These are phyloP conservation scores for Callocephalon fimbriatum DNA, from an alignment of 2,113 vertebrate species.

Conservation along the genomic window DNA sequence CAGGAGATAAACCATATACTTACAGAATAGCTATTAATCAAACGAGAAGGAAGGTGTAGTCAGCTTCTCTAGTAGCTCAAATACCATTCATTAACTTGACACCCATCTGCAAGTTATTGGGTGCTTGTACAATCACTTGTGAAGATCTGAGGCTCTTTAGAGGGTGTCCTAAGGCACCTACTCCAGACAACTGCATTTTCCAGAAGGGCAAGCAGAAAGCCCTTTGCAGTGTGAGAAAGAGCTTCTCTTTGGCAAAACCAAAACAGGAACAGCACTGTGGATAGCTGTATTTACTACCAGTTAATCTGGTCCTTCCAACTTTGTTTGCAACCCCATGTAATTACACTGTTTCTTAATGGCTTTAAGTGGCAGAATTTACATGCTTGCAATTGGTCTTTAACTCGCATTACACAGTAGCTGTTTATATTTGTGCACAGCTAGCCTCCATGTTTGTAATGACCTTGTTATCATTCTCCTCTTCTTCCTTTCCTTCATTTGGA, in stretches of 20 bases:
- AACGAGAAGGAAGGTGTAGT: background rate
- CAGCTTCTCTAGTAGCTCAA: background rate
- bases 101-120: background rate
- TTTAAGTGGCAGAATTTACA: slow-evolving; percentile 19
- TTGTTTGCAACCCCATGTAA: background rate
- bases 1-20: background rate
- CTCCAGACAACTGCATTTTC: background rate
- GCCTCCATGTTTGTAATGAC: background rate
- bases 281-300: background rate
- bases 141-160: background rate
- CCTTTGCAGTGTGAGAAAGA: background rate
- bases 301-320: background rate
- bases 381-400: background rate
- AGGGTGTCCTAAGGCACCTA: background rate
- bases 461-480: slow-evolving; percentile 17
- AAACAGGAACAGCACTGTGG: background rate
- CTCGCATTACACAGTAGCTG: background rate
- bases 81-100: background rate
- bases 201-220: background rate
- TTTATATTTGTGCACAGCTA: slow-evolving; percentile 2
- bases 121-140: background rate
- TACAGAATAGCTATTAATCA: background rate
- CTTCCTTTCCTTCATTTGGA: slow-evolving; percentile 10
- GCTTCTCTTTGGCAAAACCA: background rate
- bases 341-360: background rate